Percentiles rank a stretch among this genome's conserved stretches.
phyloP scores from a whole-genome alignment of 2,797 vertebrate genomes.

The Falco berigora region DNA sequence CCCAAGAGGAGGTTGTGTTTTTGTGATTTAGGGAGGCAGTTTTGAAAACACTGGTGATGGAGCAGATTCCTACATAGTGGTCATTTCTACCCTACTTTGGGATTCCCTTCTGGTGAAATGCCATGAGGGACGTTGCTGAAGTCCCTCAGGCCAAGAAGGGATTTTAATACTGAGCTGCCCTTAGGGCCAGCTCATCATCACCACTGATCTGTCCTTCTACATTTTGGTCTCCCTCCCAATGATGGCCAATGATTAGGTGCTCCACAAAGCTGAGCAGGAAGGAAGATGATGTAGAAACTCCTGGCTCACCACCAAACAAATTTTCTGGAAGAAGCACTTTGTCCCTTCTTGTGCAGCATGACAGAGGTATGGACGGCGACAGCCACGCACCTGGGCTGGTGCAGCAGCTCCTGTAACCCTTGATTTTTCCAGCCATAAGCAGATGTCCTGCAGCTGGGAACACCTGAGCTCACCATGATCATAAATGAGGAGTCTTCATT shows the following conservation, averaged over 20 bases:
- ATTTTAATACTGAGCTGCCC: neutral
- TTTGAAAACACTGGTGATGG: neutral
- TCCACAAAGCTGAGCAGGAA: neutral
- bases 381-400: neutral
- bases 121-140: neutral
- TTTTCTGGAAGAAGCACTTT: neutral
- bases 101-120: neutral
- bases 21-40: neutral
- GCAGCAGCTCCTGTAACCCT: neutral
- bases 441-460: neutral
- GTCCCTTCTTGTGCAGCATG: neutral
- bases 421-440: neutral
- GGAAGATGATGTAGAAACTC: neutral
- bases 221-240: neutral
- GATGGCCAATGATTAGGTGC: neutral
- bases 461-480: neutral
- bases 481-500: neutral
- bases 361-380: neutral
- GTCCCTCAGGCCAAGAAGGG: neutral
- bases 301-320: neutral
- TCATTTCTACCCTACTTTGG: neutral
- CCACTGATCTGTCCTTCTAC: neutral
- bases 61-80: neutral
- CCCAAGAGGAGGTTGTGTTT: neutral
- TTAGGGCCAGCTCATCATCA: neutral